These are phyloP conservation scores for Drosophila formosana DNA, from an alignment of 2,888 invertebrate genomes.

Conservation along the genomic window DNA sequence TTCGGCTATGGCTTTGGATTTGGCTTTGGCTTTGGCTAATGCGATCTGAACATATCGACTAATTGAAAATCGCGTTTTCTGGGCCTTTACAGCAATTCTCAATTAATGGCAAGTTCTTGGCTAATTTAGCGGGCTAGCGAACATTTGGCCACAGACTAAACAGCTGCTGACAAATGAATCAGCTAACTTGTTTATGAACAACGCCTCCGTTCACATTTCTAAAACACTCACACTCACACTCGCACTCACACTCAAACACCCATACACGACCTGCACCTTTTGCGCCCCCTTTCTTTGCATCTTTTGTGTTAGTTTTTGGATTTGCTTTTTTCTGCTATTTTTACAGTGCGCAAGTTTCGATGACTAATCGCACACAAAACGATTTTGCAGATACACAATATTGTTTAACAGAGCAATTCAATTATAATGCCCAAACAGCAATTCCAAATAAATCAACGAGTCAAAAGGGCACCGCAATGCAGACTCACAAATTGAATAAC, in stretches of 20 bases:
- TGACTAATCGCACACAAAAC: constrained; percentile 23
- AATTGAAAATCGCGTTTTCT: constrained; percentile 3
- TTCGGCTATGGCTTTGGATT: background rate
- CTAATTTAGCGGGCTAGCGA: constrained; percentile 20
- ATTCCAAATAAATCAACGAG: constrained; percentile 1
- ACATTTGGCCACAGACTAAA: constrained; percentile 23
- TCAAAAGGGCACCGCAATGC: constrained; percentile 5
- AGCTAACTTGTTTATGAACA: constrained; percentile 41
- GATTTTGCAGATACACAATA: constrained; percentile 4
- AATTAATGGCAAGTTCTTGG: constrained; percentile 30
- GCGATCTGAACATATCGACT: background rate
- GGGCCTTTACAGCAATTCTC: constrained; percentile 1
- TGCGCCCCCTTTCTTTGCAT: constrained; percentile 5
- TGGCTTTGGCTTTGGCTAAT: background rate
- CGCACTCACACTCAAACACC: background rate
- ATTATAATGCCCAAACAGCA: constrained; percentile 17
- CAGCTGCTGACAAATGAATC: constrained; percentile 44
- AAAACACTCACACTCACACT: background rate
- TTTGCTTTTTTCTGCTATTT: constrained; percentile 1
- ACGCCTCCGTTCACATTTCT: constrained; percentile 22
- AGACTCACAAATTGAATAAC: constrained; percentile 14
- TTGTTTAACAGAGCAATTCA: constrained; percentile 20
- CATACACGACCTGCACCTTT: constrained; percentile 13
- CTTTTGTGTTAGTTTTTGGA: background rate
- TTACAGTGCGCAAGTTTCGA: constrained; percentile 2